A percentile compares a stretch with the other conserved stretches of the same genome.
phyloP scores from a whole-genome alignment of 1,140 invertebrate genomes.

The Drosophila sp. region DNA sequence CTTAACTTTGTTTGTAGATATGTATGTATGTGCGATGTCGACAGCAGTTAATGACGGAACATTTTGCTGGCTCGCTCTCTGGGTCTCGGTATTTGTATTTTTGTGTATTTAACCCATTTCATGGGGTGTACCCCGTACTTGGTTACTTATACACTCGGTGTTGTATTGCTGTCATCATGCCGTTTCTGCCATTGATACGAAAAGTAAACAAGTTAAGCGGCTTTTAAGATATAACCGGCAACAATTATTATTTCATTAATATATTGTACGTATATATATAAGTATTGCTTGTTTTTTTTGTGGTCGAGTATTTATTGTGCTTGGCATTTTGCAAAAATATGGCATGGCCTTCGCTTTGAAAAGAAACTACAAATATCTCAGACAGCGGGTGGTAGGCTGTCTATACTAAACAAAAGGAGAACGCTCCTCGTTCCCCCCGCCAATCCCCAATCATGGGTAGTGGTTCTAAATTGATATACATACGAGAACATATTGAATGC shows the following conservation, averaged over 20 bases:
- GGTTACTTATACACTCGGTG: slow-evolving; percentile 24
- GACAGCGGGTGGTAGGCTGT: too few relatives aligned
- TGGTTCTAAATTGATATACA: too few relatives aligned
- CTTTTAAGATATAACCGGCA: slow-evolving; percentile 39
- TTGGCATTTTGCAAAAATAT: not conserved
- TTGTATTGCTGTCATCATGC: slow-evolving; percentile 8
- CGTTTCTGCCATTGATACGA: slow-evolving; percentile 53
- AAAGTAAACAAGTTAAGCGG: slow-evolving; percentile 62
- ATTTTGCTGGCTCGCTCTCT: slow-evolving; percentile 32
- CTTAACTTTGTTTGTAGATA: not conserved
- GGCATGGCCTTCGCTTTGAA: too few relatives aligned
- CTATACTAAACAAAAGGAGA: too few relatives aligned
- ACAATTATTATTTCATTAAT: slow-evolving; percentile 13
- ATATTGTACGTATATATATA: slow-evolving; percentile 1
- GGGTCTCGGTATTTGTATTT: slow-evolving; percentile 6
- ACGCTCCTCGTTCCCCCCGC: too few relatives aligned
- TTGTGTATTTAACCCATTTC: slow-evolving; percentile 55
- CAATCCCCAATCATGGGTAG: too few relatives aligned
- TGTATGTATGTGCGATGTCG: not conserved
- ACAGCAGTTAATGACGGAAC: slow-evolving; percentile 45
- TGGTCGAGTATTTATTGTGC: not conserved
- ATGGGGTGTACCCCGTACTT: slow-evolving; percentile 11
- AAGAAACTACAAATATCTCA: too few relatives aligned
- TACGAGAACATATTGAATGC: too few relatives aligned
- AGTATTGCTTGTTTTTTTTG: not conserved